Percentiles rank a stretch among this genome's conserved stretches.
These are phyloP conservation scores for Dione vanillae DNA, from an alignment of 2,888 invertebrate genomes.

Conservation along the genomic window DNA sequence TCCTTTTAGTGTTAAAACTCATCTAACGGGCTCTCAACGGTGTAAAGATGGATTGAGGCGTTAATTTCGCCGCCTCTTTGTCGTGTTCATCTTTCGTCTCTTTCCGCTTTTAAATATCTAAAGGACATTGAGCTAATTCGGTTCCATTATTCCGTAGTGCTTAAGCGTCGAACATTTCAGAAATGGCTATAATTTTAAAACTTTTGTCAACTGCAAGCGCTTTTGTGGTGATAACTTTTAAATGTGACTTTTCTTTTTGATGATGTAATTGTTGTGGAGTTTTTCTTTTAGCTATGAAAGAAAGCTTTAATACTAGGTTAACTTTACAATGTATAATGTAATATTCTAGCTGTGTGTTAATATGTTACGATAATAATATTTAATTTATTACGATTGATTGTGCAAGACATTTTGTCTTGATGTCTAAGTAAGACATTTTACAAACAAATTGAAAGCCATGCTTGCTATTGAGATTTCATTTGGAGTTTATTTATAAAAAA, in stretches of 20 bases:
- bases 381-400: no score
- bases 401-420: no score
- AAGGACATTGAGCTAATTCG: slow-evolving; percentile 41
- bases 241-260: slow-evolving; percentile 30
- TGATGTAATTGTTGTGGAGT: slow-evolving; percentile 18
- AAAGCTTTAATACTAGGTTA: no score
- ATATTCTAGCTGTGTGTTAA: no score
- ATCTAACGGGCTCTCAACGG: slow-evolving; percentile 17
- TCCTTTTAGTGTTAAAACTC: slow-evolving; percentile 5
- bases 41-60: slow-evolving; percentile 19
- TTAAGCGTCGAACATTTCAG: slow-evolving; percentile 32
- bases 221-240: slow-evolving; percentile 34
- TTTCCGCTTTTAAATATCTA: slow-evolving; percentile 29
- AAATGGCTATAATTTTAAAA: slow-evolving; percentile 42
- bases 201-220: slow-evolving; percentile 34
- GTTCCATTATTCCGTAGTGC: slow-evolving; percentile 39
- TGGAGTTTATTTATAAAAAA: no score
- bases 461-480: no score
- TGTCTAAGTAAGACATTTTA: no score
- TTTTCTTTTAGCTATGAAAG: not conserved
- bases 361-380: no score
- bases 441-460: no score
- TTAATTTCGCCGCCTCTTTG: slow-evolving; percentile 28
- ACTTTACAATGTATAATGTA: no score
- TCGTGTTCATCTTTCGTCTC: slow-evolving; percentile 26